Percentiles rank a stretch among this genome's conserved stretches.
phyloP scores from a whole-genome alignment of 2,113 vertebrate species.

The Hemiprocne comata region DNA sequence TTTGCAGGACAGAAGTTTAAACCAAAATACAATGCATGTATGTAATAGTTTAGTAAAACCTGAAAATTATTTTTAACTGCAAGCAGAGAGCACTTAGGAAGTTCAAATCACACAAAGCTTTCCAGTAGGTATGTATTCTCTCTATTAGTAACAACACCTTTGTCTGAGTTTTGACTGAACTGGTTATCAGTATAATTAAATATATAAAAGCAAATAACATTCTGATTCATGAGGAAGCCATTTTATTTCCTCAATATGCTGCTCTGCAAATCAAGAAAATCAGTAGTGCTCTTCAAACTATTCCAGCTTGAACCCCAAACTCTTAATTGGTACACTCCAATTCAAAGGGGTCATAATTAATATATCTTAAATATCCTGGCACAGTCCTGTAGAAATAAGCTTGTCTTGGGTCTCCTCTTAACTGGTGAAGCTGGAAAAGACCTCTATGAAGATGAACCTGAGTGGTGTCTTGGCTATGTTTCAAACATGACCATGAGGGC shows the following conservation, averaged over 20 bases:
- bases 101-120: neutral
- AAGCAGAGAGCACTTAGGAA: neutral
- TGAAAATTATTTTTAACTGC: neutral
- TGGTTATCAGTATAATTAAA: neutral
- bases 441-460: neutral
- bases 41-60: neutral
- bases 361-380: neutral
- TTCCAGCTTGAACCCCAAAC: neutral
- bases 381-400: neutral
- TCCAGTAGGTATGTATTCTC: neutral
- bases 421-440: neutral
- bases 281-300: neutral
- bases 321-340: neutral
- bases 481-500: neutral
- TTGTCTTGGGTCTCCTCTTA: neutral
- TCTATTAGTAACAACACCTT: neutral
- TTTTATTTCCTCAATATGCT: neutral
- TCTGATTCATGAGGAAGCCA: neutral
- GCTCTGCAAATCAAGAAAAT: neutral
- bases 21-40: neutral
- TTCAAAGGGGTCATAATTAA: neutral
- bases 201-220: neutral
- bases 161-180: neutral
- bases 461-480: neutral
- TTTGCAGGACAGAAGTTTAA: neutral